phyloP scores from a whole-genome alignment of 2,113 vertebrate genomes.

The Cepphus grylle region DNA sequence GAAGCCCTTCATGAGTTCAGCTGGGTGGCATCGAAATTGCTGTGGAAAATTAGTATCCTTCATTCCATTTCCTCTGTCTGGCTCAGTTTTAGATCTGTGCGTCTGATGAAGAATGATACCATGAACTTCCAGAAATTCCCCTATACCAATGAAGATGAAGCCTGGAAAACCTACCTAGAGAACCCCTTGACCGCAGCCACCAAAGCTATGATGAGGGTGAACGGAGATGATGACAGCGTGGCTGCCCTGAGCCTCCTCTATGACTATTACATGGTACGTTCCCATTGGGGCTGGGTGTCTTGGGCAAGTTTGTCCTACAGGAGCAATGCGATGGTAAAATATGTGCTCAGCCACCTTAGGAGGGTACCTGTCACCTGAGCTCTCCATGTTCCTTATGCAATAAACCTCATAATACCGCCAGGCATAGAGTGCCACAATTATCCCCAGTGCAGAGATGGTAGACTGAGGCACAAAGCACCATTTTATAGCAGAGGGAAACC shows the following conservation, averaged over 20 bases:
- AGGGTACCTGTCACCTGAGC: neutral
- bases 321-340: neutral
- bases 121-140: conserved; percentile 85
- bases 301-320: neutral
- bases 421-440: neutral
- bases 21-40: neutral
- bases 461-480: neutral
- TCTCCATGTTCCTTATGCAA: rapidly evolving
- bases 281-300: neutral
- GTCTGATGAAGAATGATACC: conserved; percentile 89
- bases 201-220: conserved; percentile 85
- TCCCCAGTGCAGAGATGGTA: neutral
- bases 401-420: neutral
- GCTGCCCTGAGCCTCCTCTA: conserved; percentile 88
- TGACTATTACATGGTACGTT: conserved; percentile 84
- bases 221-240: conserved; percentile 85
- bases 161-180: conserved; percentile 89
- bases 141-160: conserved; percentile 83
- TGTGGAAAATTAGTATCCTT: neutral
- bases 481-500: too few relatives aligned
- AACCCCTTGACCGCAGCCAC: conserved; percentile 78
- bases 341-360: neutral
- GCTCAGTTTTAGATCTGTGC: conserved; percentile 83
- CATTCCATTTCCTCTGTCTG: neutral
- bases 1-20: neutral